Conservation (phyloP, 2,797 vertebrate genomes). For the Falco biarmicus region DNA sequence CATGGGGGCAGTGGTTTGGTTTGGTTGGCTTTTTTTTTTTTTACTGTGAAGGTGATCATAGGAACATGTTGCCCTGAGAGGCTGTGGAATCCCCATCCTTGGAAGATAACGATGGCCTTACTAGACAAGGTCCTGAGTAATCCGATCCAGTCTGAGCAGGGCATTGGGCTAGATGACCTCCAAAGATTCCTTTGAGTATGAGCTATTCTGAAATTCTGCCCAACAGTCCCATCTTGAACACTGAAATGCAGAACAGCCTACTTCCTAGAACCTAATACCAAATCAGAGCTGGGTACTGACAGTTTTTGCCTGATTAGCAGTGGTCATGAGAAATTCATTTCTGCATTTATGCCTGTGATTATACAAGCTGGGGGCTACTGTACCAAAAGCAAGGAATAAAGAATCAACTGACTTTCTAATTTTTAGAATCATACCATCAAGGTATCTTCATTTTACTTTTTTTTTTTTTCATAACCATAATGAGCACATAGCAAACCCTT, state of each 20-base stretch:
- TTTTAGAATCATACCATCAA: not conserved
- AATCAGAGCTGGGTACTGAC: not conserved
- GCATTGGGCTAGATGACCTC: not conserved
- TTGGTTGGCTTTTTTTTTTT: not conserved
- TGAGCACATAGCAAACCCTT: fast-evolving
- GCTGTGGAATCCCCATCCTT: not conserved
- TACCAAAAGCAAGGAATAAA: not conserved
- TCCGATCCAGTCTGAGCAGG: not conserved
- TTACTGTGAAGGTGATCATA: not conserved
- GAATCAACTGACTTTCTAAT: not conserved
- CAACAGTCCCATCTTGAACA: not conserved
- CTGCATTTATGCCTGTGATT: not conserved
- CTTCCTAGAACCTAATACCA: not conserved
- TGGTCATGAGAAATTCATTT: not conserved
- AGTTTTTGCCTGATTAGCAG: not conserved
- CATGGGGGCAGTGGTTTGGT: too few species aligned
- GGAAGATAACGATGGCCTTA: not conserved
- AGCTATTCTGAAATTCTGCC: not conserved
- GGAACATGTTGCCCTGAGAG: not conserved
- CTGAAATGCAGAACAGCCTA: not conserved
- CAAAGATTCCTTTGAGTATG: not conserved
- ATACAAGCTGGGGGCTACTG: too few species aligned
- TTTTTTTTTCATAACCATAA: not conserved
- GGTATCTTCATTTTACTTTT: not conserved
- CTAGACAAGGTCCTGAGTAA: not conserved